Evolutionary conservation across 2,888 invertebrate genomes (phyloP).

Genomic region (Scaptomyza tumidula): DNA sequence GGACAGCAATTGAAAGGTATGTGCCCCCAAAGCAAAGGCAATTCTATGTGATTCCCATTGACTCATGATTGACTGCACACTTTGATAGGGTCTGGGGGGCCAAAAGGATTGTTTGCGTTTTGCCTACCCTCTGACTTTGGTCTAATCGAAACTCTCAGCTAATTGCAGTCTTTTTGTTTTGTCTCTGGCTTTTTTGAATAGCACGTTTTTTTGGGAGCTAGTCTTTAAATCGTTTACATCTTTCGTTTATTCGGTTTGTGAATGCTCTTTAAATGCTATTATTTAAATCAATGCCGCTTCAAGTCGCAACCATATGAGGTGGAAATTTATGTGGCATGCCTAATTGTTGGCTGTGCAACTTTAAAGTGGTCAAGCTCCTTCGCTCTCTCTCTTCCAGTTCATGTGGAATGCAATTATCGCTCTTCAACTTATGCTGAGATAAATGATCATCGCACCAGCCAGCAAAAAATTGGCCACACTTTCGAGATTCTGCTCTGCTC

Average conservation of each 20-base stretch:
- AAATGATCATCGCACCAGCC: slow-evolving; percentile 63
- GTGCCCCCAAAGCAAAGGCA: slow-evolving; percentile 30
- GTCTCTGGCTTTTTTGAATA: slow-evolving; percentile 14
- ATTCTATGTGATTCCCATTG: slow-evolving; percentile 27
- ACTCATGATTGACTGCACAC: slow-evolving; percentile 56
- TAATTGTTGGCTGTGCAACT: slow-evolving; percentile 75
- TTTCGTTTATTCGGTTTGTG: neutral
- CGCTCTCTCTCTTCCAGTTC: slow-evolving; percentile 33
- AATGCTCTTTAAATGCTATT: slow-evolving; percentile 74
- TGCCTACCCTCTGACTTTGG: neutral
- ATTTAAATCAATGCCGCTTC: slow-evolving; percentile 81
- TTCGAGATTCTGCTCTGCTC: slow-evolving; percentile 35
- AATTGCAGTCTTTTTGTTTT: slow-evolving; percentile 34
- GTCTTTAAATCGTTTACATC: slow-evolving; percentile 8
- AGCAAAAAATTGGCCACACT: slow-evolving; percentile 75
- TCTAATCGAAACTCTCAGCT: slow-evolving; percentile 51
- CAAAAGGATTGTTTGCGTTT: slow-evolving; percentile 19
- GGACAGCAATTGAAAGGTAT: slow-evolving; percentile 26
- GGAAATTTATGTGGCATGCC: slow-evolving; percentile 83
- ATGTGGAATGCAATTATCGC: slow-evolving; percentile 82
- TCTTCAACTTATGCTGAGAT: slow-evolving; percentile 78
- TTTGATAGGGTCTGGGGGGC: slow-evolving; percentile 25
- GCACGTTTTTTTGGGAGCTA: slow-evolving; percentile 33
- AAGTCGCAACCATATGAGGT: slow-evolving; percentile 61
- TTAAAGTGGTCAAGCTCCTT: slow-evolving; percentile 53